phyloP scores from a whole-genome alignment of 2,888 invertebrate species.

The Zygaena filipendulae region DNA sequence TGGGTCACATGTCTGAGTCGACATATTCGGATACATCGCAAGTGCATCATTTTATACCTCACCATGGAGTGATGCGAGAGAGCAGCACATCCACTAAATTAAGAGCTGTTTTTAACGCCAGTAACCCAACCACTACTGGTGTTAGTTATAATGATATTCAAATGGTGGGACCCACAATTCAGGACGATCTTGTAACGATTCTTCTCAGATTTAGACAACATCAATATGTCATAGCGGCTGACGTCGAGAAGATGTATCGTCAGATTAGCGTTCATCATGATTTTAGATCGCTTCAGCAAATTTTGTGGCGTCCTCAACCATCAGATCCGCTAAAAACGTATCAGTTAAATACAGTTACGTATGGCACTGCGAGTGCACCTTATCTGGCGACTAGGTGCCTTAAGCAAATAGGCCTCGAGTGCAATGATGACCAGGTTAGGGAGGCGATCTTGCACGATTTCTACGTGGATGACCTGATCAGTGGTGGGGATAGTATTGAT shows the following conservation, averaged over 20 bases:
- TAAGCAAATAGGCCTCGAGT: conserved; percentile 16
- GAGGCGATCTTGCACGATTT: conserved; percentile 18
- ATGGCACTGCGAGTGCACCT: conserved; percentile 20
- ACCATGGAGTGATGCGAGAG: conserved; percentile 17
- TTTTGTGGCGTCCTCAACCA: conserved; percentile 19
- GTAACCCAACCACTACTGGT: conserved; percentile 12
- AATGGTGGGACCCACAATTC: conserved; percentile 16
- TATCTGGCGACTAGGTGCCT: conserved; percentile 19
- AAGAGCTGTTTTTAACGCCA: conserved; percentile 14
- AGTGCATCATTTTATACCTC: conserved; percentile 12
- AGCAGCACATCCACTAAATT: conserved; percentile 12
- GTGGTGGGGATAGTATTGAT: conserved; percentile 10
- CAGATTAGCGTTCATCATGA: no score
- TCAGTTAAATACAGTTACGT: conserved; percentile 19
- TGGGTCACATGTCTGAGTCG: conserved; percentile 16
- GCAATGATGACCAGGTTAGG: conserved; percentile 10
- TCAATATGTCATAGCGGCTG: conserved; percentile 14
- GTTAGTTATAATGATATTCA: conserved; percentile 16
- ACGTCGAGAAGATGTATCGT: no score
- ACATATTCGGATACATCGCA: not conserved
- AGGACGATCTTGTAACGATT: conserved; percentile 19
- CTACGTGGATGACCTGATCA: conserved; percentile 19
- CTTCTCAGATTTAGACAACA: conserved; percentile 16
- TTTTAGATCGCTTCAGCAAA: no score
- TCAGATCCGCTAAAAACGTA: conserved; percentile 10